phyloP scores from a whole-genome alignment of 1,140 invertebrate species.

The Hylaeus anthracinus region DNA sequence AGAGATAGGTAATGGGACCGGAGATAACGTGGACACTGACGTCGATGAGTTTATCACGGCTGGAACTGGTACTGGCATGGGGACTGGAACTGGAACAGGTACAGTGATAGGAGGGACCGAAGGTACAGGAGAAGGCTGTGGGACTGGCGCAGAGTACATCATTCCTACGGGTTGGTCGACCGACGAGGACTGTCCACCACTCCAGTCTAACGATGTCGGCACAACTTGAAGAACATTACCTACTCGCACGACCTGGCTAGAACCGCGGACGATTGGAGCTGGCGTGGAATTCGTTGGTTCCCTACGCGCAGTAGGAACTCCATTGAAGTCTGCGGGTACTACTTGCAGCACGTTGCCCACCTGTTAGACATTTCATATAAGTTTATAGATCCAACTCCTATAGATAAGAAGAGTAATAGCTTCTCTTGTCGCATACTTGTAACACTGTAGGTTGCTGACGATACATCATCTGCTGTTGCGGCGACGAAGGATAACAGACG shows the following conservation, averaged over 20 bases:
- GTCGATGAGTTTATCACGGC: slow-evolving; percentile 30
- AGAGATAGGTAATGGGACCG: slow-evolving; percentile 56
- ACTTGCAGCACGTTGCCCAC: slow-evolving; percentile 78
- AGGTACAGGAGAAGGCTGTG: slow-evolving; percentile 46
- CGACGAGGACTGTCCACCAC: slow-evolving; percentile 39
- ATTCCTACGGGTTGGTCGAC: slow-evolving; percentile 44
- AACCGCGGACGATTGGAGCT: slow-evolving; percentile 40
- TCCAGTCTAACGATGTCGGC: slow-evolving; percentile 78
- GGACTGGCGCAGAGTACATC: slow-evolving; percentile 47
- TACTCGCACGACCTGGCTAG: slow-evolving; percentile 78
- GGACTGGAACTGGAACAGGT: slow-evolving; percentile 69
- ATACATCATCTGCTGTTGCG: slow-evolving; percentile 65
- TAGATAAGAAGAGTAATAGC: too few species aligned
- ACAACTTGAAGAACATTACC: slow-evolving; percentile 82
- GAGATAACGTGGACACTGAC: slow-evolving; percentile 41
- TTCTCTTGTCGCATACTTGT: slow-evolving; percentile 62
- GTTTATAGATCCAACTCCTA: not conserved
- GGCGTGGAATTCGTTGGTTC: slow-evolving; percentile 22
- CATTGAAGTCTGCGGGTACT: slow-evolving; percentile 66
- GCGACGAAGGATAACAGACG: slow-evolving; percentile 60
- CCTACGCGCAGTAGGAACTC: slow-evolving; percentile 35
- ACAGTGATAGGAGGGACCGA: slow-evolving; percentile 58
- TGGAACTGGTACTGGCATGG: slow-evolving; percentile 54
- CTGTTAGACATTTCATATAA: slow-evolving; percentile 49
- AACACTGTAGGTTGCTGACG: slow-evolving; percentile 75